Evolutionary conservation across 2,113 vertebrate genomes (phyloP), one percentile per base, ranked within the genome.

Genomic region (Nibea albiflora): DNA sequence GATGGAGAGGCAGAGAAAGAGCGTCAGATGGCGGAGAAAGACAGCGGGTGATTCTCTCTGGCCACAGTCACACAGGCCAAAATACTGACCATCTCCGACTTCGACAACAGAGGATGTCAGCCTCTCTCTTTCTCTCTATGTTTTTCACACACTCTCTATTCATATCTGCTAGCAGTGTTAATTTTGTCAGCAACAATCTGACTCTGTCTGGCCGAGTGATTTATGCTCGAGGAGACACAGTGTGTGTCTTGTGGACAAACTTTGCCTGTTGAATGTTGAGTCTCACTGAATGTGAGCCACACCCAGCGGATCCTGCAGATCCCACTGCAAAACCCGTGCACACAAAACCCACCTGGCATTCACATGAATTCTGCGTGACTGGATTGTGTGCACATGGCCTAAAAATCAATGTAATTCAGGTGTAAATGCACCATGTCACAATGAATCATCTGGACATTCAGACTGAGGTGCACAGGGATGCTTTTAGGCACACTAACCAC

Each of bases 1-100:
- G 90, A 91, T 90, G 88, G 88, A 88, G 80, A 84, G 84, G 81
- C 84, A 89, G 80, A 90, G 87, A 91, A 86, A 90, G 84, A 89
- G 87, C 81, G 76, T 88, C 79, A 76, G 80, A 93, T 88, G 85
- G 85, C 20, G 57, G 70, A 87, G 85, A 89, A 85, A 89, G 78
- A 85, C 86, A 89, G 89, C 78, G 85, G 77, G 81, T 84, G 76
- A 73, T 80, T 90, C 88, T 89, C 81, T 92, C 83, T 6, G 85
- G 84, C 81, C 67, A 28, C 74, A 69, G 49, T 65, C 78, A 52
- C 76, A 56, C 63, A 24, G 39, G 73, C 85, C 74, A 81, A 86
- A 86, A 88, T 31, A 81, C 83, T 90, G 86, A 90, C 88, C 88
- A 52, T 80, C 85, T 62, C 81, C 9, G 76, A 81, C 75, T 91